phyloP scores from a whole-genome alignment of 2,888 invertebrate species.

The Melipona bicolor region DNA sequence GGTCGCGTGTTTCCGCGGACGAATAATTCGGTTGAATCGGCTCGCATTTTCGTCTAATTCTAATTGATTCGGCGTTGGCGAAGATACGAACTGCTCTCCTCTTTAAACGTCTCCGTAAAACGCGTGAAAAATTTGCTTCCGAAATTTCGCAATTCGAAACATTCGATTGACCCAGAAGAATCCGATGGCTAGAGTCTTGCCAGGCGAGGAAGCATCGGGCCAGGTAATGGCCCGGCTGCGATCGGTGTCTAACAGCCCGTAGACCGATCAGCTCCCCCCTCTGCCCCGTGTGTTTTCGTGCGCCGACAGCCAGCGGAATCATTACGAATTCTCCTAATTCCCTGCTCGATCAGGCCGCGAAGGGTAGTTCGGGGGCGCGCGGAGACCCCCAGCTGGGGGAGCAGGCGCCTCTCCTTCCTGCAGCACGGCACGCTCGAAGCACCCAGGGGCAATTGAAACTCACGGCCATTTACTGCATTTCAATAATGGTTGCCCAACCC shows the following conservation, averaged over 20 bases:
- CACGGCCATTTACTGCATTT: conserved; percentile 76
- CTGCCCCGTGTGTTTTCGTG: conserved; percentile 56
- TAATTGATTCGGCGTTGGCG: background rate
- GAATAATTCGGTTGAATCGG: conserved; percentile 5
- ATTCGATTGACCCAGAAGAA: background rate
- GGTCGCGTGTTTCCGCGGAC: conserved; percentile 7
- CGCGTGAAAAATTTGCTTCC: too few species aligned
- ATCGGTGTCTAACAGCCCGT: conserved; percentile 22
- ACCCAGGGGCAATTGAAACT: conserved; percentile 74
- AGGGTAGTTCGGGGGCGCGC: conserved; percentile 35
- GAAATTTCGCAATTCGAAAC: too few species aligned
- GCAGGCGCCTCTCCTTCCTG: conserved; percentile 65
- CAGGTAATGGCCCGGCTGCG: conserved; percentile 27
- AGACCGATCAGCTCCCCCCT: conserved; percentile 45
- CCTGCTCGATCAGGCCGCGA: conserved; percentile 52
- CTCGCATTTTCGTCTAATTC: background rate
- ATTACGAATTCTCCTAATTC: conserved; percentile 72
- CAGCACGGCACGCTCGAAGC: conserved; percentile 64
- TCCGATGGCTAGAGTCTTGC: background rate
- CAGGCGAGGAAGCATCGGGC: background rate
- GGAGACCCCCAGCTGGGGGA: background rate
- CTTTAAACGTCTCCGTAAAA: too few species aligned
- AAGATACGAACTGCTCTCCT: background rate
- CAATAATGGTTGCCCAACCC: conserved; percentile 74
- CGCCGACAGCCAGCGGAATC: conserved; percentile 64